Evolutionary conservation across 2,888 invertebrate species (phyloP).

Genomic region (Phorcus lineatus): DNA sequence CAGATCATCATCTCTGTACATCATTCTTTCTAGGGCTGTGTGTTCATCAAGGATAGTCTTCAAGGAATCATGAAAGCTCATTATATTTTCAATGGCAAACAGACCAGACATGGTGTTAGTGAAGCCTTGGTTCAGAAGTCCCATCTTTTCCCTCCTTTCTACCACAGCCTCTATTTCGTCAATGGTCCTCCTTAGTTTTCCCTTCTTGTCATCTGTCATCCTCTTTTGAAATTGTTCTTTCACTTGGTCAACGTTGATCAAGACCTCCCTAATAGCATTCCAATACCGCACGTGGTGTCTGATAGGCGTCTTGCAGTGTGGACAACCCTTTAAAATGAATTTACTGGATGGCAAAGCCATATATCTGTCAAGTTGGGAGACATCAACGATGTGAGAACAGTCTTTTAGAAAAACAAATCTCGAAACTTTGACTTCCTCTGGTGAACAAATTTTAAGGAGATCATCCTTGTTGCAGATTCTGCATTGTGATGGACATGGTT

Average conservation of each 20-base stretch:
- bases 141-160: background rate
- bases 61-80: background rate
- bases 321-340: constrained; percentile 77
- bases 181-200: constrained; percentile 60
- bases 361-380: constrained; percentile 72
- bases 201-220: background rate
- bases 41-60: background rate
- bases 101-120: background rate
- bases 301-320: constrained; percentile 80
- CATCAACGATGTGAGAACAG: constrained; percentile 73
- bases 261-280: constrained; percentile 76
- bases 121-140: background rate
- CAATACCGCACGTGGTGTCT: constrained; percentile 80
- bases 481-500: constrained; percentile 82
- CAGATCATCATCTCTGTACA: background rate
- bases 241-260: constrained; percentile 72
- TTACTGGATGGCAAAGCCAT: constrained; percentile 74
- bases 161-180: constrained; percentile 78
- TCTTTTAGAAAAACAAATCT: constrained; percentile 68
- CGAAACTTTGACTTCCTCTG: constrained; percentile 79
- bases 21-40: background rate
- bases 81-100: background rate
- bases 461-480: constrained; percentile 77
- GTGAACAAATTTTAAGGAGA: constrained; percentile 59
- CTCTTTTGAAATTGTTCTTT: constrained; percentile 33